These are phyloP conservation scores for Littorina saxatilis DNA, from an alignment of 1,140 invertebrate species.

Conservation along the genomic window DNA sequence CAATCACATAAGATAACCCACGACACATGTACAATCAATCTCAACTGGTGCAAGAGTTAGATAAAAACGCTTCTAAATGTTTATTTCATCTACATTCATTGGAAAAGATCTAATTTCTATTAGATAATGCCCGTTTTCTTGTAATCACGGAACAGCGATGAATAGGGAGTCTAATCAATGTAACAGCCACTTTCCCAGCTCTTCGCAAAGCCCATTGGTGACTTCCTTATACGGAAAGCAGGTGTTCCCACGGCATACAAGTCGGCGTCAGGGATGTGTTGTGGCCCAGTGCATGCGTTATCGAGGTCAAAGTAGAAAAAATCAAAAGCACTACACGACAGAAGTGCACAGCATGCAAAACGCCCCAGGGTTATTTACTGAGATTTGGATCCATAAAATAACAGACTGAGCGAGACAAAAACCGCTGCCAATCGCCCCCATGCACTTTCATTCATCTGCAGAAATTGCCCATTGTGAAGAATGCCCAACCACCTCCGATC, in stretches of 20 bases:
- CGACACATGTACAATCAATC: constrained; percentile 4
- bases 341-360: background rate
- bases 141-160: no score
- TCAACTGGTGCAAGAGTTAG: background rate
- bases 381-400: no score
- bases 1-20: background rate
- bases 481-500: constrained; percentile 4
- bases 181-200: constrained; percentile 57
- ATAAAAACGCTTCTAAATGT: background rate
- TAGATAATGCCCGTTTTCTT: no score
- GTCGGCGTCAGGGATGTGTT: constrained; percentile 30
- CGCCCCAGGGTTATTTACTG: no score
- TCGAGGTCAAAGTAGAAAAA: constrained; percentile 22
- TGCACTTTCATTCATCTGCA: constrained; percentile 35
- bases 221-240: constrained; percentile 69
- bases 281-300: constrained; percentile 21
- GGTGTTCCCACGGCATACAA: constrained; percentile 67
- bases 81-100: constrained; percentile 4
- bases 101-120: no score
- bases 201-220: constrained; percentile 65
- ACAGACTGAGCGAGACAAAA: background rate
- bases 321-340: background rate
- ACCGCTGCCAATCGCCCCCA: background rate
- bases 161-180: constrained; percentile 37
- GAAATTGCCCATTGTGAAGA: constrained; percentile 27